Conservation (phyloP, 2,888 invertebrate genomes). For the Invenusta paracnida region DNA sequence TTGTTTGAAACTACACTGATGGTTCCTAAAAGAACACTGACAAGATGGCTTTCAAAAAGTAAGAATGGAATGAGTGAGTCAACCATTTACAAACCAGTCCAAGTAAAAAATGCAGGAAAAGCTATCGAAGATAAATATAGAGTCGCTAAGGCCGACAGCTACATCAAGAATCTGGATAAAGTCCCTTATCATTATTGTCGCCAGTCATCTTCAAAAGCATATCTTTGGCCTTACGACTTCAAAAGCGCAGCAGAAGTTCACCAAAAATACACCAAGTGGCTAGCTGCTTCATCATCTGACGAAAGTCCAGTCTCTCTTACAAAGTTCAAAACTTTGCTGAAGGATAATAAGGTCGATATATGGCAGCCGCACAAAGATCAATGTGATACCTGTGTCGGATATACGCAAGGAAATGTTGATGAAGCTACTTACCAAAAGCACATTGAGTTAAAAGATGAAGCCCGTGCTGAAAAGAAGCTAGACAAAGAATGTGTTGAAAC, state of each 20-base stretch:
- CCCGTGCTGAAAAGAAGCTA: neutral
- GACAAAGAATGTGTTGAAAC: neutral
- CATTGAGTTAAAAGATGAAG: neutral
- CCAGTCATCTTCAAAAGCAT: neutral
- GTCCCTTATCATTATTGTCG: neutral
- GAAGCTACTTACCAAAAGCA: no score
- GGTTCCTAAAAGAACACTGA: neutral
- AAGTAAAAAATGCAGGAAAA: neutral
- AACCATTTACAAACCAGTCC: neutral
- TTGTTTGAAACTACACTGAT: neutral
- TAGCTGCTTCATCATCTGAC: neutral
- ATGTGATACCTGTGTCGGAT: neutral
- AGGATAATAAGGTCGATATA: neutral
- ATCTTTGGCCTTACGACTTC: slow-evolving; percentile 8
- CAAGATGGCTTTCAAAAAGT: no score
- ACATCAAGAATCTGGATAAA: neutral
- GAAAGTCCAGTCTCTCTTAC: neutral
- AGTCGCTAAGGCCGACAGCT: neutral
- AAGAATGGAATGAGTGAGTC: no score
- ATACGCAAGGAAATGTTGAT: neutral
- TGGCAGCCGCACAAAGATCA: neutral
- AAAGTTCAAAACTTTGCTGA: neutral
- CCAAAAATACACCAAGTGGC: neutral
- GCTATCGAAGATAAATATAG: neutral
- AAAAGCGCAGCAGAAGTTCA: neutral